phyloP scores from a whole-genome alignment of 2,113 vertebrate species.

The Dromiciops gliroides region DNA sequence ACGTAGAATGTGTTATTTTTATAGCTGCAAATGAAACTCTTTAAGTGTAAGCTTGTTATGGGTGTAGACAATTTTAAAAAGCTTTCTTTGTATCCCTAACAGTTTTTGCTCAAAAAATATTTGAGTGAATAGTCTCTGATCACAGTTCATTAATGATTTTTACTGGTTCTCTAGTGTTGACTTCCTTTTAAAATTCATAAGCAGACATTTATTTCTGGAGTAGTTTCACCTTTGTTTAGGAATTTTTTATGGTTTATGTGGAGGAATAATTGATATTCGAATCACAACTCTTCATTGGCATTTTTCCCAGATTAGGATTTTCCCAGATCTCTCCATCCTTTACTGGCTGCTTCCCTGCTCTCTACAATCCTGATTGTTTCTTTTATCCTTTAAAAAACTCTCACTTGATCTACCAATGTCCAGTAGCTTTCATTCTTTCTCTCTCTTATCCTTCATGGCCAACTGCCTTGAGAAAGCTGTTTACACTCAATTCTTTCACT shows the following conservation, averaged over 20 bases:
- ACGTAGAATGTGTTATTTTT: not conserved
- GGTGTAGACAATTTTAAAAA: not conserved
- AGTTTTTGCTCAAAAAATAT: not conserved
- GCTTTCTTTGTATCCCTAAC: not conserved
- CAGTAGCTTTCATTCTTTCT: not conserved
- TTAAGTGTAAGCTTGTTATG: not conserved
- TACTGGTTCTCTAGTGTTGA: not conserved
- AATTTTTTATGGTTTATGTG: not conserved
- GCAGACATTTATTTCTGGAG: not conserved
- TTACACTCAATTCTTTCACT: not conserved
- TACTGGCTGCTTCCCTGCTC: no score
- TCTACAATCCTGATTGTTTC: no score
- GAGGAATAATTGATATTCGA: not conserved
- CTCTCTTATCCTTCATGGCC: not conserved
- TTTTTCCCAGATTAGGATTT: not conserved
- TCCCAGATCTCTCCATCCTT: not conserved
- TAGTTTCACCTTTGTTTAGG: not conserved
- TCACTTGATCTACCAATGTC: not conserved
- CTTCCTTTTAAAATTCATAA: conserved; percentile 13
- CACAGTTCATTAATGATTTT: not conserved
- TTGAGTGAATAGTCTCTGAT: conserved; percentile 4
- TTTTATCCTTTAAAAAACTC: no score
- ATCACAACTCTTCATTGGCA: not conserved
- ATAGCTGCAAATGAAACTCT: not conserved
- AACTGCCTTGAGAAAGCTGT: not conserved